phyloP scores from a whole-genome alignment of 2,797 vertebrate genomes.

The Amniataba percoides region DNA sequence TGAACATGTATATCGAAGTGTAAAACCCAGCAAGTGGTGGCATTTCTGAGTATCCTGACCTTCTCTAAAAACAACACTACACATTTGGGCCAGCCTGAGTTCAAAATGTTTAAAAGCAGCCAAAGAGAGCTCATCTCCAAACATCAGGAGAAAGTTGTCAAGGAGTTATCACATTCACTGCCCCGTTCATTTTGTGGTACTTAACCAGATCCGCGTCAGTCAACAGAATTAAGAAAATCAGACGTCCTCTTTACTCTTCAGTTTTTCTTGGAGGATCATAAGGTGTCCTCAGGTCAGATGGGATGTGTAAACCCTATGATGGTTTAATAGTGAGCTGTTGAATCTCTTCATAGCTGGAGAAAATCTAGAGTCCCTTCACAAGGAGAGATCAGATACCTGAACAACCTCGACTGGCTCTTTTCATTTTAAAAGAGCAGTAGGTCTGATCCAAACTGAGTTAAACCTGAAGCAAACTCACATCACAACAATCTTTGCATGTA shows the following conservation, averaged over 20 bases:
- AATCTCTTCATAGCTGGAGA: neutral
- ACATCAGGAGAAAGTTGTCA: too few relatives aligned
- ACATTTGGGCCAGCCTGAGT: neutral
- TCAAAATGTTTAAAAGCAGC: too few relatives aligned
- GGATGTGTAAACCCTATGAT: neutral
- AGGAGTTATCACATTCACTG: neutral
- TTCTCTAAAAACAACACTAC: neutral
- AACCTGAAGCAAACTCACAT: neutral
- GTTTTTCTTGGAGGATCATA: neutral
- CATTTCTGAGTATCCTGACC: neutral
- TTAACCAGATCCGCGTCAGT: neutral
- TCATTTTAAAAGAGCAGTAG: neutral
- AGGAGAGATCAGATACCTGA: neutral
- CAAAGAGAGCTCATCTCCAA: too few relatives aligned
- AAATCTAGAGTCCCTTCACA: neutral
- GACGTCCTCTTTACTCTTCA: neutral
- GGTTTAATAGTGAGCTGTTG: neutral
- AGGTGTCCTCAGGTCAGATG: neutral
- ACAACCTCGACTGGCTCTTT: neutral
- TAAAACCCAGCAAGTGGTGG: neutral
- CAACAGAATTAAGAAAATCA: neutral
- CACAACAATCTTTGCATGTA: too few relatives aligned
- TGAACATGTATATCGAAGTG: neutral
- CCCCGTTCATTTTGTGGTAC: neutral
- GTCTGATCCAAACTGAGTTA: neutral